Conservation (phyloP, 2,888 invertebrate genomes). For the Phyto melanocephala region DNA sequence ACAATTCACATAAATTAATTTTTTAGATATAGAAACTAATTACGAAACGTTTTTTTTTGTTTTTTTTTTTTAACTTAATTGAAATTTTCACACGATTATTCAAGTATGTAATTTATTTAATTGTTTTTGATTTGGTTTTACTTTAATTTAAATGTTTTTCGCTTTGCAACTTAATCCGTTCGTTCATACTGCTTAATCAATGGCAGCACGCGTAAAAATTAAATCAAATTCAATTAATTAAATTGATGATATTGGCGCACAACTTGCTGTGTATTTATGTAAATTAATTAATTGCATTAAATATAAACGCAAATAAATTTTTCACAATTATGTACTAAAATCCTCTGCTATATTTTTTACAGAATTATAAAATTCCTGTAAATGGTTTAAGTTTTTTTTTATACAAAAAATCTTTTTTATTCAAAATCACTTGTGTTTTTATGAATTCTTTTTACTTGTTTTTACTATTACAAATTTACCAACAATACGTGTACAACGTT, state of each 20-base stretch:
- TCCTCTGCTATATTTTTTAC: conserved; percentile 36
- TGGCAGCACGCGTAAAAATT: conserved; percentile 70
- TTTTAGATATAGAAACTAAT: conserved; percentile 28
- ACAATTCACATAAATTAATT: not conserved
- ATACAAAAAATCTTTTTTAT: conserved; percentile 11
- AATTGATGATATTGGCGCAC: conserved; percentile 65
- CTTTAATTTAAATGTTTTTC: conserved; percentile 79
- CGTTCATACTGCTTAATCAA: conserved; percentile 68
- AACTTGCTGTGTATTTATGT: conserved; percentile 60
- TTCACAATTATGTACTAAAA: conserved; percentile 49
- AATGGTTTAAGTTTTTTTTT: conserved; percentile 39
- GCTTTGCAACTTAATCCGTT: conserved; percentile 70
- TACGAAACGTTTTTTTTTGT: not conserved
- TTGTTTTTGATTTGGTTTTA: conserved; percentile 31
- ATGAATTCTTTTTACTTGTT: conserved; percentile 62
- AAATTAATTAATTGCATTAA: conserved; percentile 76
- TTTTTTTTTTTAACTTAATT: conserved; percentile 38
- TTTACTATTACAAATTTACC: conserved; percentile 38
- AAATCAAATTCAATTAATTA: conserved; percentile 73
- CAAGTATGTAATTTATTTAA: conserved; percentile 20
- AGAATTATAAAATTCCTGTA: conserved; percentile 47
- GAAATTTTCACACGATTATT: conserved; percentile 57
- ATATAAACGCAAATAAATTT: conserved; percentile 50
- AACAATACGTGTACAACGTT: conserved; percentile 63
- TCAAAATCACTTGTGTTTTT: conserved; percentile 52